These are phyloP conservation scores for Centropristis striata DNA, from an alignment of 2,113 vertebrate species.

Conservation along the genomic window DNA sequence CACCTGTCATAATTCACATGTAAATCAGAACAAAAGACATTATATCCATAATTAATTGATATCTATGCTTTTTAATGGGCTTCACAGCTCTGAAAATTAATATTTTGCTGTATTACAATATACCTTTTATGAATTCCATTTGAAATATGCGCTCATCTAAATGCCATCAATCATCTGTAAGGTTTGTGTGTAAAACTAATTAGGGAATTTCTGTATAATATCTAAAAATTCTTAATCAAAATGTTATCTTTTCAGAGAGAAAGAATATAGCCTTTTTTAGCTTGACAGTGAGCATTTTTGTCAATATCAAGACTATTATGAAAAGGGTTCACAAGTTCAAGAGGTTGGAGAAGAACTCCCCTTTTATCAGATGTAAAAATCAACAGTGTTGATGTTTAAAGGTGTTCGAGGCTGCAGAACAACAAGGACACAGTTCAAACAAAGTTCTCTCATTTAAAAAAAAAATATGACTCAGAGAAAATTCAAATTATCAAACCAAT, in stretches of 20 bases:
- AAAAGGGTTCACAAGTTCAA: slow-evolving; percentile 59
- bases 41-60: neutral
- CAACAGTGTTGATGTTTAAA: slow-evolving; percentile 20
- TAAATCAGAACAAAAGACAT: neutral
- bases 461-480: neutral
- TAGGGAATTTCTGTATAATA: no score
- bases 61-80: neutral
- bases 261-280: neutral
- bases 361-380: slow-evolving; percentile 41
- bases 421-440: slow-evolving; percentile 60
- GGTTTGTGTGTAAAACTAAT: neutral
- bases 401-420: slow-evolving; percentile 6
- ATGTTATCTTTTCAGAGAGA: neutral
- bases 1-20: neutral
- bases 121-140: neutral
- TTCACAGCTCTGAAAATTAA: neutral
- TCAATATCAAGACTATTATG: slow-evolving; percentile 50
- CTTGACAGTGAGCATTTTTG: slow-evolving; percentile 32
- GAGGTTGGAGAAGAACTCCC: slow-evolving; percentile 42
- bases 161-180: neutral
- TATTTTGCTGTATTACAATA: neutral
- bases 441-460: slow-evolving; percentile 37
- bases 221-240: neutral
- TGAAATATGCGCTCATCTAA: neutral
- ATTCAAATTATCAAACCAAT: neutral